These are phyloP conservation scores for Dromaius novaehollandiae DNA, from an alignment of 2,113 vertebrate genomes.

Conservation along the genomic window DNA sequence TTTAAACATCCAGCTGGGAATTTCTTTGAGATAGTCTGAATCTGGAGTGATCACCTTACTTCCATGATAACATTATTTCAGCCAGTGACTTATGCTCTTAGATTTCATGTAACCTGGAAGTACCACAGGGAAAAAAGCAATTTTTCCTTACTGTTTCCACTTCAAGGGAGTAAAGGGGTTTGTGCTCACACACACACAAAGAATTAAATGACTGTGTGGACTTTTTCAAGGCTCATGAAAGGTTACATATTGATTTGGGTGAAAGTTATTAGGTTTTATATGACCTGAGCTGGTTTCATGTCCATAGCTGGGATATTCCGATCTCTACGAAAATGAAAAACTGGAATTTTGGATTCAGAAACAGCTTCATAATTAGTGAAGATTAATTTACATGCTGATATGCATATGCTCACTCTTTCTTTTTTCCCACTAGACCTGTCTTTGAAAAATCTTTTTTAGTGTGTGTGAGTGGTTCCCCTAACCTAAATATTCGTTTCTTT, in stretches of 20 bases:
- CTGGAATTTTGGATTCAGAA: slow-evolving; percentile 1
- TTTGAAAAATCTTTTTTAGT: slow-evolving; percentile 26
- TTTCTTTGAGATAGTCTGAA: neutral
- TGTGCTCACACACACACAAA: neutral
- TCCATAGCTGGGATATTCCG: neutral
- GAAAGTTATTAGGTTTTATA: neutral
- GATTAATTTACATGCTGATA: slow-evolving; percentile 57
- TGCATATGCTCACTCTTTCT: slow-evolving; percentile 24
- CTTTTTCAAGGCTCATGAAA: neutral
- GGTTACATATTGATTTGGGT: neutral
- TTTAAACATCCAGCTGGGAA: neutral
- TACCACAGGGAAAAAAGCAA: neutral
- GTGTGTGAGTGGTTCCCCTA: slow-evolving; percentile 4
- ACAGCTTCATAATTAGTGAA: slow-evolving; percentile 32
- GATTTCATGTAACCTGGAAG: neutral
- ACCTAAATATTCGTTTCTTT: slow-evolving; percentile 53
- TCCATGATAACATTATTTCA: neutral
- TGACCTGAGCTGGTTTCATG: neutral
- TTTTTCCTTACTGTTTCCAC: neutral
- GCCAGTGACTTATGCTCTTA: neutral
- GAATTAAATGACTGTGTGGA: neutral
- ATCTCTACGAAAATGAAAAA: slow-evolving; percentile 31
- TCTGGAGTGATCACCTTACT: neutral
- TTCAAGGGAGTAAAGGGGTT: neutral
- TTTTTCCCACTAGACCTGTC: neutral